Conservation (phyloP, 2,797 vertebrate species). For the Limosa lapponica region DNA sequence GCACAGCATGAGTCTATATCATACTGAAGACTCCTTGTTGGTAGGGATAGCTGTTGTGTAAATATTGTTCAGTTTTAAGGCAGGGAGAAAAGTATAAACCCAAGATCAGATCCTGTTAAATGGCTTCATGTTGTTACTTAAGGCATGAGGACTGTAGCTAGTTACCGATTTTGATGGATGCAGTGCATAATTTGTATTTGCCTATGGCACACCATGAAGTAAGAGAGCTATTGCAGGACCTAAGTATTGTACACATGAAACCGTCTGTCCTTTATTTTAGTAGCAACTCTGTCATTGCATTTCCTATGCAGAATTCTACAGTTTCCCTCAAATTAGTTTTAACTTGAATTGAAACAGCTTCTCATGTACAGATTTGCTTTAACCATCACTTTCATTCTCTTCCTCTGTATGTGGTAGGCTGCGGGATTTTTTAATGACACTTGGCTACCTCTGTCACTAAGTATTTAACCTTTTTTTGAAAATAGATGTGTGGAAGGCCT, state of each 20-base stretch:
- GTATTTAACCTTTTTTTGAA: not conserved
- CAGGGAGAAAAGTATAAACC: not conserved
- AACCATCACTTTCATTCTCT: not conserved
- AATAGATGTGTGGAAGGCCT: not conserved
- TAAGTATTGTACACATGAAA: not conserved
- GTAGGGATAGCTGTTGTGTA: not conserved
- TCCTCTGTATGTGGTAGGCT: not conserved
- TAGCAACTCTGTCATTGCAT: not conserved
- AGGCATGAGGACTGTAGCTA: not conserved
- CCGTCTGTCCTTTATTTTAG: not conserved
- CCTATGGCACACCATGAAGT: not conserved
- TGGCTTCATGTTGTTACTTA: not conserved
- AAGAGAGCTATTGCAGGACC: not conserved
- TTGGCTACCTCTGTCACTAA: not conserved
- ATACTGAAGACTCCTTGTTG: not conserved
- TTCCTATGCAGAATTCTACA: not conserved
- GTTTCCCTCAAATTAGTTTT: not conserved
- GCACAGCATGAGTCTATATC: not conserved
- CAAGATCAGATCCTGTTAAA: not conserved
- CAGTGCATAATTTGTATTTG: not conserved
- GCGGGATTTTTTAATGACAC: not conserved
- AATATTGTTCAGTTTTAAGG: not conserved
- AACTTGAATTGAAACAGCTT: not conserved
- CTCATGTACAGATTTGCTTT: constrained; percentile 6
- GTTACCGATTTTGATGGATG: not conserved